Evolutionary conservation across 2,797 vertebrate genomes (phyloP).

Genomic region (Sebastiscus albofasciatus): DNA sequence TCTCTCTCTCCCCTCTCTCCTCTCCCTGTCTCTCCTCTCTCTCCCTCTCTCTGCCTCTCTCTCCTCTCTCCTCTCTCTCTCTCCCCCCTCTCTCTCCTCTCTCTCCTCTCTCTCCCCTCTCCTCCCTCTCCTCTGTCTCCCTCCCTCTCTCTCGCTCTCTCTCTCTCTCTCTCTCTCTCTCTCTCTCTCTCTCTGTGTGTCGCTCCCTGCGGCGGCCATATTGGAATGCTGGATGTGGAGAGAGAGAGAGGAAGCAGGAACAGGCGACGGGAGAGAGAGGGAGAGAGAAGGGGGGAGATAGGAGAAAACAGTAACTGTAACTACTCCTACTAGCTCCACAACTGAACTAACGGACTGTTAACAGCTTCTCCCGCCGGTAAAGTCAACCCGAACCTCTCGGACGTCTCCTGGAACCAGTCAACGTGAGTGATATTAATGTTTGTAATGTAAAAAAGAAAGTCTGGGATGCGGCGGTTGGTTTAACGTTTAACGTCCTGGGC

Average conservation of each 20-base stretch:
- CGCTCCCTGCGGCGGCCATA: constrained; percentile 69
- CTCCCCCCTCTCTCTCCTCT: rapidly evolving
- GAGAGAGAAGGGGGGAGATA: constrained; percentile 21
- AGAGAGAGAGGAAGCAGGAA: constrained; percentile 65
- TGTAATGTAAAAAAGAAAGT: constrained; percentile 29
- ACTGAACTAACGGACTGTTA: constrained; percentile 52
- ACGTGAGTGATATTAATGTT: constrained; percentile 58
- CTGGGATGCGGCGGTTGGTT: constrained; percentile 44
- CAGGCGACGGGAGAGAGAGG: constrained; percentile 48
- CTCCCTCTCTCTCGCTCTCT: rapidly evolving
- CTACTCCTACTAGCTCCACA: constrained; percentile 16
- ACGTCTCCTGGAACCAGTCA: constrained; percentile 43
- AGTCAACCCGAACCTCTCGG: constrained; percentile 14
- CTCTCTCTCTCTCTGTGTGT: neutral
- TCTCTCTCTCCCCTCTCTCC: rapidly evolving
- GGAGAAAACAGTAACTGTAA: constrained; percentile 25
- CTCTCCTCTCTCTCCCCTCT: no score
- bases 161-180: rapidly evolving
- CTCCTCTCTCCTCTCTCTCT: rapidly evolving
- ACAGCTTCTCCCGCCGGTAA: constrained; percentile 30
- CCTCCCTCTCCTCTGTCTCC: no score
- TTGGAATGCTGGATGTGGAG: constrained; percentile 81
- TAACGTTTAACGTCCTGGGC: constrained; percentile 5
- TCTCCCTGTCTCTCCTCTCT: rapidly evolving
- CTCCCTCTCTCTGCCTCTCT: rapidly evolving